These are phyloP conservation scores for Falco novaeseelandiae DNA, from an alignment of 2,797 vertebrate genomes.

Conservation along the genomic window DNA sequence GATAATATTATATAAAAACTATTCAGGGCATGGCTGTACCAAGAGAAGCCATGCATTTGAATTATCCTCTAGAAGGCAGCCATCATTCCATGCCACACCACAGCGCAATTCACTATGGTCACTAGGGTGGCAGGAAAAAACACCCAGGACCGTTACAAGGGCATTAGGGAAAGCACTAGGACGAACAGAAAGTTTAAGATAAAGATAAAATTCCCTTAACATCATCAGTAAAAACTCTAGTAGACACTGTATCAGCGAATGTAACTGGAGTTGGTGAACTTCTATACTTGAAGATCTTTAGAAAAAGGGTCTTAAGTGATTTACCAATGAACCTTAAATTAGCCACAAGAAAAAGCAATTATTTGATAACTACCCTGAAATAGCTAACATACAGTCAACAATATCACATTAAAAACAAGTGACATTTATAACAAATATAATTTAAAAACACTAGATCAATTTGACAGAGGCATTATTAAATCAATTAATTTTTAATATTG, in stretches of 20 bases:
- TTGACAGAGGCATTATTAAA: neutral
- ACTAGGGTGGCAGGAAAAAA: neutral
- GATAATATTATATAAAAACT: neutral
- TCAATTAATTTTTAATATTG: constrained; percentile 43
- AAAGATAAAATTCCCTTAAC: neutral
- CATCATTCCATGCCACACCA: neutral
- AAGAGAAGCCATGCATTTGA: neutral
- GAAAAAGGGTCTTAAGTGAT: neutral
- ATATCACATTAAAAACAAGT: neutral
- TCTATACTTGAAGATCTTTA: neutral
- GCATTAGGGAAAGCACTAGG: neutral
- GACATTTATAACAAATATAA: neutral
- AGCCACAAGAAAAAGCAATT: neutral
- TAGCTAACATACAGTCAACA: neutral
- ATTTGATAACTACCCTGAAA: constrained; percentile 2
- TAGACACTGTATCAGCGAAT: neutral
- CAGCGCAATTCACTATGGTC: neutral
- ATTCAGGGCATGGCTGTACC: neutral
- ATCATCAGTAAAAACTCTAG: neutral
- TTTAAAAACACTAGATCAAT: constrained; percentile 17
- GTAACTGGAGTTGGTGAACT: neutral
- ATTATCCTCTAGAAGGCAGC: neutral
- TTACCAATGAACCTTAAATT: neutral
- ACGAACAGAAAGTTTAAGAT: neutral
- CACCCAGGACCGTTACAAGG: neutral